phyloP scores from a whole-genome alignment of 2,888 invertebrate species.

The Ferrisia virgata region DNA sequence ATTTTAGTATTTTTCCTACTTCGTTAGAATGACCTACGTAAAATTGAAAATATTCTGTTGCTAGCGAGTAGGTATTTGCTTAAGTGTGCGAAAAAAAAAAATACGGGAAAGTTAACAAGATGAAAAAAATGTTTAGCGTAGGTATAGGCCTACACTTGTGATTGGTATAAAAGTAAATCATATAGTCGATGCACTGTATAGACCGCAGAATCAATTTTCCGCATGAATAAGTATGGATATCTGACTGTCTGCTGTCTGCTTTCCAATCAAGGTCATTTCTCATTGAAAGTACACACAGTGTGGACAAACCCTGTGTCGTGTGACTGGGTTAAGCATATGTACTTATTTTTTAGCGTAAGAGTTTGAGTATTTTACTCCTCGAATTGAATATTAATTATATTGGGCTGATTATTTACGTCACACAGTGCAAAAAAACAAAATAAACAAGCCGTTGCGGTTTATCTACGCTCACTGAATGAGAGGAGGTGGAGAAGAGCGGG shows the following conservation, averaged over 20 bases:
- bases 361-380: no score
- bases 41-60: neutral
- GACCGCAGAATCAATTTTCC: neutral
- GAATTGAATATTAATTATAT: no score
- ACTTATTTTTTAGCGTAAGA: no score
- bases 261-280: neutral
- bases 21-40: neutral
- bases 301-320: no score
- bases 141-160: neutral
- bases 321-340: no score
- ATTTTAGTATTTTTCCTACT: neutral
- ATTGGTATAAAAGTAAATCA: neutral
- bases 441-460: no score
- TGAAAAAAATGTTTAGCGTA: neutral
- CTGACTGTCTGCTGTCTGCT: neutral
- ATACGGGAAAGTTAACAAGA: neutral
- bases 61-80: neutral
- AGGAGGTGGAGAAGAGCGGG: no score
- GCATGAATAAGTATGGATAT: neutral
- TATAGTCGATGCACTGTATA: neutral
- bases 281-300: no score
- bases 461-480: no score
- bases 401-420: no score
- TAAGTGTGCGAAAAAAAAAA: neutral
- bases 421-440: no score